Conservation (phyloP, 30 jellyfish, hydroid and myxozoan species). For the Catostylus mosaicus region DNA sequence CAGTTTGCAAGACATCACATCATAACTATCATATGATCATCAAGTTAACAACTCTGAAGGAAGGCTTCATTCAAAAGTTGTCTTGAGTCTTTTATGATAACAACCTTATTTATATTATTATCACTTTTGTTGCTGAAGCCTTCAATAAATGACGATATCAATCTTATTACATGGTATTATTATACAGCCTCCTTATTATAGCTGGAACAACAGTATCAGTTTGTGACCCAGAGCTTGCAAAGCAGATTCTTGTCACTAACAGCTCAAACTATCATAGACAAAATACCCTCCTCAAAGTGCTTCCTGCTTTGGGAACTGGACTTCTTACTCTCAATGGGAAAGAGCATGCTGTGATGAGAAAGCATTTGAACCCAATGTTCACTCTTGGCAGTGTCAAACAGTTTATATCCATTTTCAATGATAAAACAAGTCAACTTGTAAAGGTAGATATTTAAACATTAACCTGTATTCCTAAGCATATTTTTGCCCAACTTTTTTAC, state of each 20-base stretch:
- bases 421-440: conserved; percentile 38
- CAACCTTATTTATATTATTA: too few relatives aligned
- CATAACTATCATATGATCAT: too few relatives aligned
- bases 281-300: conserved; percentile 1
- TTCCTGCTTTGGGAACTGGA: conserved; percentile 63
- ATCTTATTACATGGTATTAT: too few relatives aligned
- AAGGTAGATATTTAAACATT: too few relatives aligned
- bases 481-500: too few relatives aligned
- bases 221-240: conserved; percentile 56
- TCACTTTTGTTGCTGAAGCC: too few relatives aligned
- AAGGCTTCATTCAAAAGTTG: too few relatives aligned
- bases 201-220: conserved; percentile 42
- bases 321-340: conserved; percentile 40
- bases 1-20: too few relatives aligned
- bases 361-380: conserved; percentile 47
- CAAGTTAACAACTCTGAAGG: too few relatives aligned
- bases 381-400: conserved; percentile 39
- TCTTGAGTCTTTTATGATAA: too few relatives aligned
- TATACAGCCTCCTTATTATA: conserved; percentile 4
- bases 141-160: too few relatives aligned
- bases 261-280: conserved; percentile 22
- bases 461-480: too few relatives aligned
- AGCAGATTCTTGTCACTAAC: conserved; percentile 57
- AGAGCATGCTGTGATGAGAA: conserved; percentile 53
- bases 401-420: conserved; percentile 36